phyloP scores from a whole-genome alignment of 1,140 invertebrate species.

The Neodiprion virginianus region DNA sequence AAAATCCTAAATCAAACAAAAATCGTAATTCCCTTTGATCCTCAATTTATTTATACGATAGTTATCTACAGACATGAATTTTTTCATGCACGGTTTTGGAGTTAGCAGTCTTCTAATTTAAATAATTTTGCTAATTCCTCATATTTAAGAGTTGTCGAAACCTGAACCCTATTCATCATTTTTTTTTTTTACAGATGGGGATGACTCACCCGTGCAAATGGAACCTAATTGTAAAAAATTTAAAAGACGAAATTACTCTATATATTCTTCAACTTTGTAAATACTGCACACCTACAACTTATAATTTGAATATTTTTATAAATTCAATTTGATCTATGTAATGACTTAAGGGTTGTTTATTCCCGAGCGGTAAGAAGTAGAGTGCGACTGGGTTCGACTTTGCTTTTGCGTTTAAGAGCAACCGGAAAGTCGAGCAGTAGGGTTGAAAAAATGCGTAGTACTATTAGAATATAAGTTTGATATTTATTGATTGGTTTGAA shows the following conservation, averaged over 20 bases:
- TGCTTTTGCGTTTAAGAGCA: too few species aligned
- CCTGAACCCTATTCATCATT: constrained; percentile 14
- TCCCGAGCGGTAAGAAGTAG: too few species aligned
- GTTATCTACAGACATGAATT: background rate
- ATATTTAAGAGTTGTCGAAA: background rate
- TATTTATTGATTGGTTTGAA: too few species aligned
- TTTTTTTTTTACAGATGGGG: constrained; percentile 28
- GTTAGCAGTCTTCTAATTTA: constrained; percentile 17
- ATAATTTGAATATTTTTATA: background rate
- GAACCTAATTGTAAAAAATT: constrained; percentile 51
- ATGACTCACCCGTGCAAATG: constrained; percentile 15
- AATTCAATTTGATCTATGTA: background rate
- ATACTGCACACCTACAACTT: background rate
- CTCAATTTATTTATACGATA: too few species aligned
- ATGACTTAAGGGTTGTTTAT: too few species aligned
- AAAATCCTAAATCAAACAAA: background rate
- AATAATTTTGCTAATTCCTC: constrained; percentile 12
- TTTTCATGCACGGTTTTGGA: constrained; percentile 3
- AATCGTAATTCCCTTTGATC: background rate
- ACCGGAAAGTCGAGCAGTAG: too few species aligned
- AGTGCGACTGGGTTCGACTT: too few species aligned
- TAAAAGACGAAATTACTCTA: constrained; percentile 52
- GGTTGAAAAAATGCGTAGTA: too few species aligned
- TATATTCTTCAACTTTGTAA: constrained; percentile 43
- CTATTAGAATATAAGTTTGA: too few species aligned